Conservation (phyloP, 2,888 invertebrate genomes). For the Branchipolynoe longqiensis region DNA sequence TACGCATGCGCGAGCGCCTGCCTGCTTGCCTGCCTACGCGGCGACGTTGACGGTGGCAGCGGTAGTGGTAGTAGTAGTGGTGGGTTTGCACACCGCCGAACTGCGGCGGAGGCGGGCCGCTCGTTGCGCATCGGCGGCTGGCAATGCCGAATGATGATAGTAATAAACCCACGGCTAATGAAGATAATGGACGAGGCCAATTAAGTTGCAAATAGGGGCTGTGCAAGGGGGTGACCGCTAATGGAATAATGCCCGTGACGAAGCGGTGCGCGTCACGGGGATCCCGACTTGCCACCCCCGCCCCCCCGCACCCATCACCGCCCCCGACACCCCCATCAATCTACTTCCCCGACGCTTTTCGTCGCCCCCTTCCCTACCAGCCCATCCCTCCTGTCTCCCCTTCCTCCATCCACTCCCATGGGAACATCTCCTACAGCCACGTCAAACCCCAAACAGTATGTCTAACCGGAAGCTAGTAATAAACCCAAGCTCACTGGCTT, state of each 20-base stretch:
- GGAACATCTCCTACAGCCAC: too few species aligned
- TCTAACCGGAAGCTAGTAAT: too few species aligned
- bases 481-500: too few species aligned
- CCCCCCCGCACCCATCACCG: background rate
- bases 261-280: background rate
- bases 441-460: too few species aligned
- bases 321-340: background rate
- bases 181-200: constrained; percentile 47
- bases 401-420: too few species aligned
- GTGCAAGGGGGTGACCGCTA: background rate
- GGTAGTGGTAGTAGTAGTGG: too few species aligned
- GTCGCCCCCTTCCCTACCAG: background rate
- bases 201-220: constrained; percentile 54
- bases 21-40: too few species aligned
- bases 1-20: background rate
- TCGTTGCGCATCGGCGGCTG: constrained; percentile 17
- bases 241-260: constrained; percentile 34
- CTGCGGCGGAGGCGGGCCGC: background rate
- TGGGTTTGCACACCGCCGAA: background rate
- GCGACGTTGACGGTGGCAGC: too few species aligned
- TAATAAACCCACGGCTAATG: constrained; percentile 39
- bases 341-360: background rate
- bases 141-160: constrained; percentile 40
- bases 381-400: background rate
- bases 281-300: background rate